Evolutionary conservation across 2,888 invertebrate species (phyloP).

Genomic region (Limnephilus rhombicus): DNA sequence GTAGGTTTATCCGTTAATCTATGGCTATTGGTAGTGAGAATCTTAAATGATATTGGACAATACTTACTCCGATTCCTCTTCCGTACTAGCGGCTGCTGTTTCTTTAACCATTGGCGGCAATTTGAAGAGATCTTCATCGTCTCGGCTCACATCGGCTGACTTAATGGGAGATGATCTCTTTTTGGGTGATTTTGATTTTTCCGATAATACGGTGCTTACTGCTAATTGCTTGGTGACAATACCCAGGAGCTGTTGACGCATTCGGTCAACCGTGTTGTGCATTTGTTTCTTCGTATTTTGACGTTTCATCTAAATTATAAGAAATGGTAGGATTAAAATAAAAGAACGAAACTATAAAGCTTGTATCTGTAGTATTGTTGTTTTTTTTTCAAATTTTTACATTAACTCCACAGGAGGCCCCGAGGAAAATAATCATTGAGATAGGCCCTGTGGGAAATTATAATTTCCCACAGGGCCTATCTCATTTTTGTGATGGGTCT

Average conservation of each 20-base stretch:
- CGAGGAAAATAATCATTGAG: too few species aligned
- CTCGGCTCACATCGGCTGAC: constrained; percentile 66
- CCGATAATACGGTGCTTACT: constrained; percentile 82
- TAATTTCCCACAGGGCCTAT: too few species aligned
- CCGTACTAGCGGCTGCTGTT: constrained; percentile 70
- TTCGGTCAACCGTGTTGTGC: constrained; percentile 83
- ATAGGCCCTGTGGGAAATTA: too few species aligned
- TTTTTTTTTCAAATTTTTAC: too few species aligned
- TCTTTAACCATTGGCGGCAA: constrained; percentile 77
- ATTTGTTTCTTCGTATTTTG: constrained; percentile 85
- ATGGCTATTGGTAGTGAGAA: neutral
- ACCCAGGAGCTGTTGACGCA: constrained; percentile 85
- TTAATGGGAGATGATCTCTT: constrained; percentile 70
- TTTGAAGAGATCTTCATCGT: constrained; percentile 82
- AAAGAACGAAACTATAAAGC: neutral
- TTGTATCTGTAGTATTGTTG: neutral
- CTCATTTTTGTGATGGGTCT: too few species aligned
- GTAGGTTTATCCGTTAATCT: neutral
- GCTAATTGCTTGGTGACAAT: constrained; percentile 88
- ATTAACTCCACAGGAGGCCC: too few species aligned
- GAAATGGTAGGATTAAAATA: neutral
- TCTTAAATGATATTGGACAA: neutral
- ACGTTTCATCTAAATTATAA: constrained; percentile 81
- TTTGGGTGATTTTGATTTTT: constrained; percentile 72
- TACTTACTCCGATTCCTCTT: constrained; percentile 74